phyloP scores from a whole-genome alignment of 1,140 invertebrate genomes.

The Pteromalus puparum region DNA sequence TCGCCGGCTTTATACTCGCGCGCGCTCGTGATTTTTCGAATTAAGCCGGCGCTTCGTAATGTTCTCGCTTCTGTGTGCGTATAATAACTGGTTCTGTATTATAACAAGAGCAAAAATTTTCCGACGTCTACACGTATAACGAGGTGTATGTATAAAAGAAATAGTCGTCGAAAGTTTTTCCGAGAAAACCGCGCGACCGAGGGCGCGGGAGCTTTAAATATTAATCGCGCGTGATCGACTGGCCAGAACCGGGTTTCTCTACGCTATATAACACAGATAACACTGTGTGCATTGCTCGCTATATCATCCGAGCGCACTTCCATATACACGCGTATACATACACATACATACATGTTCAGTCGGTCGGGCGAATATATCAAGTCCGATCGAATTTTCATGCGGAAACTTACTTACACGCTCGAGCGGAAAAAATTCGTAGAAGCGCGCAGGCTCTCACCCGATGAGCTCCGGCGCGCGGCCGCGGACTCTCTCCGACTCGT shows the following conservation, averaged over 20 bases:
- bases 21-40: not conserved
- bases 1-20: not conserved
- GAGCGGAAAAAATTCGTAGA: not conserved
- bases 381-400: not conserved
- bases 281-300: not conserved
- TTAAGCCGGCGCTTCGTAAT: not conserved
- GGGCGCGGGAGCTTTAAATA: too few species aligned
- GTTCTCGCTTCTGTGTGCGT: not conserved
- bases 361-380: not conserved
- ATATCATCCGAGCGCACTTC: not conserved
- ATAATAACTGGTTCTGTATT: too few species aligned
- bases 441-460: not conserved
- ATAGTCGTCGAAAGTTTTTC: too few species aligned
- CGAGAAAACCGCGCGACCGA: too few species aligned
- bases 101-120: too few species aligned
- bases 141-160: too few species aligned
- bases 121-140: too few species aligned
- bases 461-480: too few species aligned
- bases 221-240: too few species aligned
- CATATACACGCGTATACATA: not conserved
- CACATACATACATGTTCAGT: too few species aligned
- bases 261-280: too few species aligned
- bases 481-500: not conserved
- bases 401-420: not conserved
- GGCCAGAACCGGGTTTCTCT: too few species aligned